A percentile compares a stretch with the other conserved stretches of the same genome.
phyloP scores from a whole-genome alignment of 2,888 invertebrate genomes.

The Clunio marinus region DNA sequence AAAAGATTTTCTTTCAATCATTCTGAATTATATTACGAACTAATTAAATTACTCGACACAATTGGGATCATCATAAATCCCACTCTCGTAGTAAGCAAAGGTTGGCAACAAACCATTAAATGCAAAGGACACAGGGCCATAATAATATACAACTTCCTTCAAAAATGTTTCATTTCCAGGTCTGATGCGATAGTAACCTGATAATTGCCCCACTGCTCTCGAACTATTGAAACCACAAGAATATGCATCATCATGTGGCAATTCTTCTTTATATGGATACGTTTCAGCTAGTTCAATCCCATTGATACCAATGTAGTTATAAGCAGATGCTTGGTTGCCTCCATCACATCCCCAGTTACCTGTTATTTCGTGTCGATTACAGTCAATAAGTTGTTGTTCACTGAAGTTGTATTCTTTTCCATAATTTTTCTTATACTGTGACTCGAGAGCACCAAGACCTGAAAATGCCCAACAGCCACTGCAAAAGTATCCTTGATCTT shows the following conservation, averaged over 20 bases:
- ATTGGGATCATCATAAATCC: background rate
- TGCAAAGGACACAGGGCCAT: background rate
- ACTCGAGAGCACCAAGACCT: background rate
- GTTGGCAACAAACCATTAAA: background rate
- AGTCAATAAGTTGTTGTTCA: slow-evolving; percentile 7
- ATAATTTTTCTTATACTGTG: background rate
- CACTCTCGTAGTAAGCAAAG: background rate
- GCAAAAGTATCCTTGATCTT: background rate
- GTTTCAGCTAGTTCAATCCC: background rate
- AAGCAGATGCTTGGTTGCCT: background rate
- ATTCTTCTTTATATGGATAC: background rate
- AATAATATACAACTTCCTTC: background rate
- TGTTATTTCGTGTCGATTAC: background rate
- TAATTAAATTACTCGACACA: too few species aligned
- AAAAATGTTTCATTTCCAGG: background rate
- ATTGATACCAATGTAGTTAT: background rate
- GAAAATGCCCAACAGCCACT: background rate
- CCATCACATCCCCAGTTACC: background rate
- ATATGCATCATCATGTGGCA: background rate
- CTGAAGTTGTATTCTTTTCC: too few species aligned
- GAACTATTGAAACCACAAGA: background rate
- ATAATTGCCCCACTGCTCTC: background rate
- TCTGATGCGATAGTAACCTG: background rate
- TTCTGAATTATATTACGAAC: background rate
- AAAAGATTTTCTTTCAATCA: background rate